Conservation (phyloP, 2,113 vertebrate genomes). For the Eurypyga helias region DNA sequence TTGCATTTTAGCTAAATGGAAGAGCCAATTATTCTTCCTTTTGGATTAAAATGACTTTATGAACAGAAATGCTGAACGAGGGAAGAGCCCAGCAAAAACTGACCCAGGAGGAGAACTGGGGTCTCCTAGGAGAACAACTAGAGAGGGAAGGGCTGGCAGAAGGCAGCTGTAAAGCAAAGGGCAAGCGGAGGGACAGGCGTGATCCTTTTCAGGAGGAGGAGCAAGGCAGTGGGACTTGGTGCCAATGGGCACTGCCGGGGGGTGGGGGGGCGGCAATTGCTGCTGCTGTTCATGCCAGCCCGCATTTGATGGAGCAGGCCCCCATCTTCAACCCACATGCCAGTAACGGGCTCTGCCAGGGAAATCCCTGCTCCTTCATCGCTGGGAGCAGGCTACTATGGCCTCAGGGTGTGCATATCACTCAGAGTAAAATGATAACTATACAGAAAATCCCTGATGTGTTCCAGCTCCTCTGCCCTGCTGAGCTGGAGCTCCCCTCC, state of each 20-base stretch:
- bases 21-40: conserved; percentile 37
- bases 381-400: rapidly evolving
- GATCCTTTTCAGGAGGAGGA: not conserved
- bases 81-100: not conserved
- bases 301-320: not conserved
- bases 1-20: conserved; percentile 39
- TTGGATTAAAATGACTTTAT: not conserved
- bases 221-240: not conserved
- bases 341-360: not conserved
- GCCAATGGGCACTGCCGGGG: not conserved
- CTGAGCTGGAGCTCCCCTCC: not conserved
- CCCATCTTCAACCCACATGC: rapidly evolving
- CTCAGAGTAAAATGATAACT: not conserved
- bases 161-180: not conserved
- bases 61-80: not conserved
- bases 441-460: rapidly evolving
- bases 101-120: not conserved
- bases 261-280: too few relatives aligned
- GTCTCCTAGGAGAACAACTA: not conserved
- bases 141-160: not conserved
- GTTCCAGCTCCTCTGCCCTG: not conserved
- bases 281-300: not conserved
- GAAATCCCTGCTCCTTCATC: not conserved
- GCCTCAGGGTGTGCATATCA: not conserved
- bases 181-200: not conserved